Base-by-base conservation (phyloP, 2,888 invertebrate genomes). In the Sacculina carcini region DNA sequence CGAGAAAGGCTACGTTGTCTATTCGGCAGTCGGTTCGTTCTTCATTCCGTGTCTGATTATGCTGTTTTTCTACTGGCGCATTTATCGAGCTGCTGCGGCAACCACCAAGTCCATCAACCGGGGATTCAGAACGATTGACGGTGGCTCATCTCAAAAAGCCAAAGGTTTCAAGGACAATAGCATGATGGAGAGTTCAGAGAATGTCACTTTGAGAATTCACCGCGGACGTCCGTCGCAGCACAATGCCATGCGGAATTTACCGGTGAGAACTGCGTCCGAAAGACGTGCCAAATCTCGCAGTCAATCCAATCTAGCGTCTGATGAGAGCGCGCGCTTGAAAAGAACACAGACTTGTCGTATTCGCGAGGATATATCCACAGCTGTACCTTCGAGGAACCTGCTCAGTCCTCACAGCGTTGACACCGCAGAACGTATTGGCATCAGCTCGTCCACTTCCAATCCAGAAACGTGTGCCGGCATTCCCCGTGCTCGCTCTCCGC, bases 11-110 rank as follows among this genome's bases (percentile, higher is more conserved):
- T 96, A 96, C 71, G 89, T 94, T 51, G 79, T 96, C 51, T 92
- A 92, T 69, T 90, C 90, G 4, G 92, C 94, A 1, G 73, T 94
- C 24, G 94, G 94, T n/a, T 90, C 90, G 57, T 94, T 94, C 74
- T 94, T 86, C 69, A 79, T 92, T 61, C 94, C 94, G 36, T 90
- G 90, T 86, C 77, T 89, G 61, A 86, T 94, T 58, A 94, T 94
- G 86, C 73, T 90, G 61, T 92, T 90, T 73, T 92, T 94, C 73
- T 94, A 94, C 67, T 89, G 89, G 82, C 74, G 86, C 60, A 94
- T 94, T 60, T 94, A 92, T 69, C 76, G 82, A 58, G 89, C 92
- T 4, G 96, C 94, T 31, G 81, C 85, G 14, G 76, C 83, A 58
- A 86, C 87, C 24, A 86, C 86, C n/a, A 76, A 78, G 60, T 86